Base-by-base conservation (phyloP, 2,888 invertebrate species). In the Eupeodes luniger region DNA sequence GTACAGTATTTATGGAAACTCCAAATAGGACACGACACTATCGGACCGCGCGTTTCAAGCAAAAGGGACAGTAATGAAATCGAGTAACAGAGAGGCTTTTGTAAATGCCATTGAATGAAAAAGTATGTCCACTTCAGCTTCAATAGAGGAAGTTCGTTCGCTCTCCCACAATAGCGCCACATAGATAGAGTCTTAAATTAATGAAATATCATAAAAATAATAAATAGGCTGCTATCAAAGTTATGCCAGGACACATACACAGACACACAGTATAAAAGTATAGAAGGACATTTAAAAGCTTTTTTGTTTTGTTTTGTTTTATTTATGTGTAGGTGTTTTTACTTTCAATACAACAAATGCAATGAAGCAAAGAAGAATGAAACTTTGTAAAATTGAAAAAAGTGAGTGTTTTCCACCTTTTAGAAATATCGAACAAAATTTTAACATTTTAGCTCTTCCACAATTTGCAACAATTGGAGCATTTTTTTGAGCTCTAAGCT, bases 141-240 rank as follows among this genome's bases (percentile, higher is more conserved):
- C 67, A 74, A 61, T 72, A 44, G 49, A 44, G 62, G 57, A 44
- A 61, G 59, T 47, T 74, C 40, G 44, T 76, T 70, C 83, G 27
- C 2, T 59, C 84, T 11, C 76, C 70, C 87, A 80, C 69, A 70
- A 49, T 19, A 74, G 72, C 69, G 74, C 62, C 69, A 69, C 69
- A 70, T 84, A 88, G 88, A 88, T 78, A 75, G 80, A 84, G 88
- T 85, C 86, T 83, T 89, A 90, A 89, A 90, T 89, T 90, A 90
- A 90, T 90, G 90, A 90, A 90, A 90, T 89, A 90, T 90, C 90
- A 90, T 90, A 90, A 90, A 90, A 89, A 85, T 90, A 89, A 90
- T 89, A 90, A 90, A 90, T 90, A 82, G 87, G 80, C 87, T 82
- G 89, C 89, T 90, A 90, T 90, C 90, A 90, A 77, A 89, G 89